Conservation (phyloP, 2,113 vertebrate species). For the Grus americana region DNA sequence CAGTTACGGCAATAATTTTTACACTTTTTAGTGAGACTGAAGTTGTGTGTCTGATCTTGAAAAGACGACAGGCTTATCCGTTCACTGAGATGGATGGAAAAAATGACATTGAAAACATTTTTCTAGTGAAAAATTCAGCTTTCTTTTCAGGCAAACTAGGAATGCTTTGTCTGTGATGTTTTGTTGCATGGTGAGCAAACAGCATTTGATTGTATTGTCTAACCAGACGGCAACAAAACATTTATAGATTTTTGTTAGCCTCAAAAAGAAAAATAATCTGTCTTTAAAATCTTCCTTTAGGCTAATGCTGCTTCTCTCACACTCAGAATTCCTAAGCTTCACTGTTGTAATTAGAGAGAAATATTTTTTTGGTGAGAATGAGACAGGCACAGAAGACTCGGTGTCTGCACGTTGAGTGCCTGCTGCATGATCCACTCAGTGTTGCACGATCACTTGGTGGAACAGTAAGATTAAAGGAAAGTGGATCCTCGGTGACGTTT, state of each 20-base stretch:
- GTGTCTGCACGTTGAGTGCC: neutral
- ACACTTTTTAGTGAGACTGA: neutral
- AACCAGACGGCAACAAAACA: neutral
- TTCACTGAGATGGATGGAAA: neutral
- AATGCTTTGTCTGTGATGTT: neutral
- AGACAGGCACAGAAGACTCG: neutral
- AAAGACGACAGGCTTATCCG: neutral
- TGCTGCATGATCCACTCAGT: accelerated
- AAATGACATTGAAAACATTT: neutral
- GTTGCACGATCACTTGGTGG: neutral
- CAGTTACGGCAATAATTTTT: neutral
- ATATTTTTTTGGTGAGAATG: neutral
- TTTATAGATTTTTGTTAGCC: neutral
- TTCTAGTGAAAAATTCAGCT: neutral
- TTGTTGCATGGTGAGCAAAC: neutral
- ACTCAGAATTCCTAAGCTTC: neutral
- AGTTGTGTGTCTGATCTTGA: neutral
- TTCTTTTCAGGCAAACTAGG: neutral
- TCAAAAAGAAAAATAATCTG: neutral
- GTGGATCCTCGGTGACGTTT: neutral
- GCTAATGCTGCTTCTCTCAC: neutral
- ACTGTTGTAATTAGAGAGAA: neutral
- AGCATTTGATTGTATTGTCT: neutral
- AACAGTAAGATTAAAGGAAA: neutral
- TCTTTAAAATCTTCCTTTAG: neutral